Evolutionary conservation across 2,888 invertebrate species (phyloP).

Genomic region (Parnassius glacialis): DNA sequence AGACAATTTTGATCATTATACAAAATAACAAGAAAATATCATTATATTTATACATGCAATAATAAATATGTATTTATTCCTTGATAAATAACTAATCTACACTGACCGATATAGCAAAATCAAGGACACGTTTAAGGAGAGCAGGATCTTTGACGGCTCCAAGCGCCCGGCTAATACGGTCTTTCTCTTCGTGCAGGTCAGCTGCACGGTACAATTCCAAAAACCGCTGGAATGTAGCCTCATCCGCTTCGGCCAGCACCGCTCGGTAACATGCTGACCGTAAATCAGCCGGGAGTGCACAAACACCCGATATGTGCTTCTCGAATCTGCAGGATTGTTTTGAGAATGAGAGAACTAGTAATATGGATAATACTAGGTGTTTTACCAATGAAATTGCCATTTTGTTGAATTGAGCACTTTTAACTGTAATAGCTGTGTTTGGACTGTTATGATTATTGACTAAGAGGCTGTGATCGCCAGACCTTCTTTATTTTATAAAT

Average conservation of each 20-base stretch:
- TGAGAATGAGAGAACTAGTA: too few relatives aligned
- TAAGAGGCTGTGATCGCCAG: too few relatives aligned
- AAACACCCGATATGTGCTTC: slow-evolving; percentile 83
- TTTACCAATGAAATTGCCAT: too few relatives aligned
- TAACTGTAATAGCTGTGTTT: too few relatives aligned
- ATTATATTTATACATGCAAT: too few relatives aligned
- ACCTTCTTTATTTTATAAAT: too few relatives aligned
- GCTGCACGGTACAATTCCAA: slow-evolving; percentile 89
- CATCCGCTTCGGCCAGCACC: slow-evolving; percentile 86
- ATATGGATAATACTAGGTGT: too few relatives aligned
- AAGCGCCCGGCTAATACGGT: slow-evolving; percentile 91
- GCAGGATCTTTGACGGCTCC: slow-evolving; percentile 88
- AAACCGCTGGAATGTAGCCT: slow-evolving; percentile 87
- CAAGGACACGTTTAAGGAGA: slow-evolving; percentile 86
- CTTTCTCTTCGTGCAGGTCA: slow-evolving; percentile 96
- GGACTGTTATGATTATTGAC: too few relatives aligned
- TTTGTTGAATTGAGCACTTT: too few relatives aligned
- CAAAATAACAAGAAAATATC: too few relatives aligned
- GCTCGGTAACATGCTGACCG: slow-evolving; percentile 93
- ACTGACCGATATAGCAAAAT: slow-evolving; percentile 91
- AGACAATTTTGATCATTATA: too few relatives aligned
- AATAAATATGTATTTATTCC: too few relatives aligned
- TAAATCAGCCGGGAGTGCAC: slow-evolving; percentile 90
- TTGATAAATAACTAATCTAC: neutral
- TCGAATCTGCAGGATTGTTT: slow-evolving; percentile 72